Conservation (phyloP, 2,888 invertebrate species). For the Epistrophe eligans region DNA sequence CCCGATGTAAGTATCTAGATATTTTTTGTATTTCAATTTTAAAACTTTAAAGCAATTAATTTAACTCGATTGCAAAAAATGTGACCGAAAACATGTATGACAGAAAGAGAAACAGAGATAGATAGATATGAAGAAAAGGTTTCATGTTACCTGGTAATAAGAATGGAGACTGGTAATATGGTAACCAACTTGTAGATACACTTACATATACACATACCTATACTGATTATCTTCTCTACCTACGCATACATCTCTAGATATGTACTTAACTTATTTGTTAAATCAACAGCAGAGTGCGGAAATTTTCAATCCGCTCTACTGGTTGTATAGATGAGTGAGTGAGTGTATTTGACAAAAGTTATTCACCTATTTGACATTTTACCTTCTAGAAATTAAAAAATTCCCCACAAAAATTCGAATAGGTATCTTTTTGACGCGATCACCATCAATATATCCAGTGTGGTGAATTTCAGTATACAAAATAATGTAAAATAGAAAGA, state of each 20-base stretch:
- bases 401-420: conserved; percentile 57
- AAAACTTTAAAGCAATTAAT: conserved; percentile 48
- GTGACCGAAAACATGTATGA: conserved; percentile 45
- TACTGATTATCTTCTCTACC: conserved; percentile 33
- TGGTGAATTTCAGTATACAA: conserved; percentile 26
- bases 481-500: conserved; percentile 29
- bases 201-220: neutral
- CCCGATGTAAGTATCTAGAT: conserved; percentile 65
- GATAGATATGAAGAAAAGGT: conserved; percentile 34
- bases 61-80: conserved; percentile 61
- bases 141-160: conserved; percentile 63
- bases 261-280: conserved; percentile 37
- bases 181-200: conserved; percentile 37
- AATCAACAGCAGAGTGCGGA: conserved; percentile 60
- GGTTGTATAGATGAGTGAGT: neutral
- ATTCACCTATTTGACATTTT: conserved; percentile 64
- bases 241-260: conserved; percentile 43
- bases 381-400: conserved; percentile 28
- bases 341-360: conserved; percentile 51
- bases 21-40: conserved; percentile 24
- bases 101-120: conserved; percentile 20
- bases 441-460: neutral
- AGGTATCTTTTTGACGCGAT: conserved; percentile 13
- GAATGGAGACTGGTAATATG: conserved; percentile 34
- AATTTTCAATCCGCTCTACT: conserved; percentile 5